Evolutionary conservation across 2,113 vertebrate species (phyloP), one percentile per base, ranked within the genome.

Genomic region (Hystrix cristata): DNA sequence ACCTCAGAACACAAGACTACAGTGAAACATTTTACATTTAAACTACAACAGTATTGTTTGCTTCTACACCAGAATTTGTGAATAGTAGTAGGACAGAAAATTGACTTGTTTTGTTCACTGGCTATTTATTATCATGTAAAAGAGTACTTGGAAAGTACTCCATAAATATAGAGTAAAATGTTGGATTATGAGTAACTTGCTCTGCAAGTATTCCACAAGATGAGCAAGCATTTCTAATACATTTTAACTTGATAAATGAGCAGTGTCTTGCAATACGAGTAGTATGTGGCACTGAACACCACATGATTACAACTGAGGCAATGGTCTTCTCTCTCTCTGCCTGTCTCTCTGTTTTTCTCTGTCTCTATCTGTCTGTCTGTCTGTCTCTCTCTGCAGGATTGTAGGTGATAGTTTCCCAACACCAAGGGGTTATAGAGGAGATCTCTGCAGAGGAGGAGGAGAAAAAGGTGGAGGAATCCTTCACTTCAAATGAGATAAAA

Each of bases 131-230:
- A 38, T 78, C 10, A 83, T 48, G 13, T 48, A 76, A 62, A 93
- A 93, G 55, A 76, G 5, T 43, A 48, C 90, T 86, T 69, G 46
- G n/a, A 87, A 96, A 78, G 72, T 43, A 85, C 29, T 83, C 9
- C 46, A 59, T 27, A 59, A 57, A 76, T 48, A 16, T 6, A 13
- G 13, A 29, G 46, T 76, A 48, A 51, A 51, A 27, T 48, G 74
- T 51, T 78, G 74, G 46, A 51, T 51, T 78, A 27, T 27, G 25
- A 78, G 46, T 51, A 31, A 48, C 11, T 14, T 78, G 6, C 9
- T 78, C 46, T 78, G 74, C 0, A 0, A 78, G 46, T 48, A 7
- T 78, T 51, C 43, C 29, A 3, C 13, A 48, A 51, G 27, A 78
- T 29, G 7, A 78, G 74, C 12, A 51, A 51, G 18, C 18, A 78